phyloP scores from a whole-genome alignment of 1,140 invertebrate species.

The Drosophila kikkawai region DNA sequence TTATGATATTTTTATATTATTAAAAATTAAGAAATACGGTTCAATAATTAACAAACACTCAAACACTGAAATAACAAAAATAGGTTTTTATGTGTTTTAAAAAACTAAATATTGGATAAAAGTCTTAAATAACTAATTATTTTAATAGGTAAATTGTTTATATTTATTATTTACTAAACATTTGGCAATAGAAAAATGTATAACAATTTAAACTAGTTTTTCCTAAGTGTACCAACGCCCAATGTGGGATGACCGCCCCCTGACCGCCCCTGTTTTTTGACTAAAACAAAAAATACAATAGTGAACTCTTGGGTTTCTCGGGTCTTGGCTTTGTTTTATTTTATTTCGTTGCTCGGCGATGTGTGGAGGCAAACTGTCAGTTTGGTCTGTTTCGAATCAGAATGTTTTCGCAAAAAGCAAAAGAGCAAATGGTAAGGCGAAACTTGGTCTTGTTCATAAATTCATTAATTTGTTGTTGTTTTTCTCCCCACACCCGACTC shows the following conservation, averaged over 20 bases:
- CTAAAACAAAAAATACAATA: not conserved
- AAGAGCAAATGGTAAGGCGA: conserved; percentile 63
- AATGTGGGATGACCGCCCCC: not conserved
- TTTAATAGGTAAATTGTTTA: not conserved
- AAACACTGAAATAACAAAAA: not conserved
- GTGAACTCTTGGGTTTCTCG: conserved; percentile 19
- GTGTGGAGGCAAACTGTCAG: conserved; percentile 57
- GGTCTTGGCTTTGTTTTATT: conserved; percentile 17
- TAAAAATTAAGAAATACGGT: too few relatives aligned
- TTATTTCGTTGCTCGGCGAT: conserved; percentile 33
- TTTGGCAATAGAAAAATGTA: not conserved
- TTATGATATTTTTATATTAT: too few relatives aligned
- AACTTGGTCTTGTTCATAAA: conserved; percentile 79
- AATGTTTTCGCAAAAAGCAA: conserved; percentile 50
- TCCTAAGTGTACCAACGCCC: conserved; percentile 2
- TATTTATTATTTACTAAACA: not conserved
- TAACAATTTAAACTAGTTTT: not conserved
- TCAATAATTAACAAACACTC: too few relatives aligned
- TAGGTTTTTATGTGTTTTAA: not conserved
- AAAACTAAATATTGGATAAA: not conserved
- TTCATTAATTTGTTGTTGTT: conserved; percentile 78
- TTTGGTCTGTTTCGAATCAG: conserved; percentile 35
- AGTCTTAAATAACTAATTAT: not conserved
- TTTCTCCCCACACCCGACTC: conserved; percentile 4
- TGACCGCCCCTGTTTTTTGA: not conserved